Evolutionary conservation across 2,888 invertebrate species (phyloP).

Genomic region (Bugulina stolonifera): DNA sequence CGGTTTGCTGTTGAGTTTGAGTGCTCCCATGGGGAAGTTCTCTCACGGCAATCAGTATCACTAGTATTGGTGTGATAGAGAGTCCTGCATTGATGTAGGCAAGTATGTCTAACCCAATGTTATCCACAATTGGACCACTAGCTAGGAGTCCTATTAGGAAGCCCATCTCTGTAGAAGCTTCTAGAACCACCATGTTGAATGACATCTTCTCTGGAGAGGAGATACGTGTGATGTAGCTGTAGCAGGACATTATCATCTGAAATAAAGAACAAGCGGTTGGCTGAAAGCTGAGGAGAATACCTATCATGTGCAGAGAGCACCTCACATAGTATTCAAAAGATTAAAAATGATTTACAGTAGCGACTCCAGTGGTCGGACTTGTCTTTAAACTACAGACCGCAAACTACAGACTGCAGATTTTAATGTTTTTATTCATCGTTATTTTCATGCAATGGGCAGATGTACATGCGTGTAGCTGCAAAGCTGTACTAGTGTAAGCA

Average conservation of each 20-base stretch:
- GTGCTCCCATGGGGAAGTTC: neutral
- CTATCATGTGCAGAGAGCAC: no score
- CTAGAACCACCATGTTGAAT: neutral
- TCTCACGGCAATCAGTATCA: neutral
- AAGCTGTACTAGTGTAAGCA: no score
- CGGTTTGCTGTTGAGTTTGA: neutral
- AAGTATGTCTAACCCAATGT: neutral
- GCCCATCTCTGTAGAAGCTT: neutral
- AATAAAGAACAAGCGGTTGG: neutral
- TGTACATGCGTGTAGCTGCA: no score
- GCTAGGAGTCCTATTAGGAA: neutral
- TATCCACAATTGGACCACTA: neutral
- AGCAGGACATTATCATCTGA: constrained; percentile 7
- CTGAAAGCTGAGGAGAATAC: neutral
- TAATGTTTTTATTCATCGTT: no score
- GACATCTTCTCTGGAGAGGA: neutral
- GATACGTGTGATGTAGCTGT: neutral
- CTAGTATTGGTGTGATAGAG: neutral
- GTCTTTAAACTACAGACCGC: no score
- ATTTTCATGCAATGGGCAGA: no score
- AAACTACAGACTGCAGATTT: no score
- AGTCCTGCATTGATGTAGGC: neutral
- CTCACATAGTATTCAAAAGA: no score
- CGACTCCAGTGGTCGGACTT: no score
- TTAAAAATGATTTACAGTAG: no score